Conservation (phyloP, 2,888 invertebrate genomes). For the Caenorhabditis sp. region DNA sequence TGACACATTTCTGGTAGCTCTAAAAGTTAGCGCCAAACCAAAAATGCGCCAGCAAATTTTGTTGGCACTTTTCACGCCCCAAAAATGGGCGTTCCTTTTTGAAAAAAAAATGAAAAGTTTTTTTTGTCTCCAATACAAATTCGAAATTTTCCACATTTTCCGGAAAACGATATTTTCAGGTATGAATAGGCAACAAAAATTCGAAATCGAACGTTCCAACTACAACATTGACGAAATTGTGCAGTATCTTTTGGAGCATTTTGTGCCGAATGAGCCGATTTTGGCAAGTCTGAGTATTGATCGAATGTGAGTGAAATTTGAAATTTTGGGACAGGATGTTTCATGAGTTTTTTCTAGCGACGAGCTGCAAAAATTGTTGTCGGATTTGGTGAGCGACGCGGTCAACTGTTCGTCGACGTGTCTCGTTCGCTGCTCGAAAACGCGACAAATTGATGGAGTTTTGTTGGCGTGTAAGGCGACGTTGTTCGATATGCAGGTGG, state of each 20-base stretch:
- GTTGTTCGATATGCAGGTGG: constrained; percentile 48
- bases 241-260: constrained; percentile 42
- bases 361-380: constrained; percentile 40
- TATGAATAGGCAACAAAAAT: constrained; percentile 6
- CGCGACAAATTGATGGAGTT: constrained; percentile 41
- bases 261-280: constrained; percentile 45
- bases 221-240: constrained; percentile 18
- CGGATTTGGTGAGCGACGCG: constrained; percentile 49
- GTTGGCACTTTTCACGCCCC: too few relatives aligned
- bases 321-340: too few relatives aligned
- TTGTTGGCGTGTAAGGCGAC: constrained; percentile 42
- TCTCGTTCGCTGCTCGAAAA: constrained; percentile 24
- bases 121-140: too few relatives aligned
- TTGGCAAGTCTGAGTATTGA: constrained; percentile 33
- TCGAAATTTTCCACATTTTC: too few relatives aligned
- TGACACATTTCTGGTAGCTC: too few relatives aligned
- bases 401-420: constrained; percentile 39
- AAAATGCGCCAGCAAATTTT: too few relatives aligned
- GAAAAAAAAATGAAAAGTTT: too few relatives aligned
- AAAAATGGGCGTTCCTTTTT: too few relatives aligned
- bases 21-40: too few relatives aligned
- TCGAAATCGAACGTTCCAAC: neutral
- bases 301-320: too few relatives aligned
- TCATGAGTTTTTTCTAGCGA: too few relatives aligned
- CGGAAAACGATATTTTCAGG: too few relatives aligned